Percentiles rank a stretch among this genome's conserved stretches.
Evolutionary conservation across 2,113 vertebrate genomes (phyloP).

Genomic region (Grantiella picta): DNA sequence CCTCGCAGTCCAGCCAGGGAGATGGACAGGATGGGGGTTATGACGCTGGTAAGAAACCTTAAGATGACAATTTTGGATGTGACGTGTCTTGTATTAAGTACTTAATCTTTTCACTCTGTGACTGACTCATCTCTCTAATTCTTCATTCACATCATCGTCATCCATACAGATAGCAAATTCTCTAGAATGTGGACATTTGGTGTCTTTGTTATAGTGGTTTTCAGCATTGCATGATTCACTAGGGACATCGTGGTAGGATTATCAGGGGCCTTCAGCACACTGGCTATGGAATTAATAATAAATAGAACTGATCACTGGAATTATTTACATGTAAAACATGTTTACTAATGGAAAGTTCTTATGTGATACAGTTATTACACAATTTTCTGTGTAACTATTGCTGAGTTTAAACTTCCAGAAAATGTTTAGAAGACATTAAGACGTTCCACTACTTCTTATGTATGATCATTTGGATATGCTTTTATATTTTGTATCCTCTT

Average conservation of each 20-base stretch:
- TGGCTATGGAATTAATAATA: background rate
- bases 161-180: background rate
- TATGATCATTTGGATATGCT: background rate
- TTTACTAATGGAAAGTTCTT: background rate
- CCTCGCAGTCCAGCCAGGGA: slow-evolving; percentile 91
- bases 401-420: background rate
- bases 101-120: background rate
- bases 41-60: slow-evolving; percentile 87
- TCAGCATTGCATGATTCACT: background rate
- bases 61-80: background rate
- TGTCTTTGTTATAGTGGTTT: background rate
- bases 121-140: background rate
- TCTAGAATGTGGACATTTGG: background rate
- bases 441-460: background rate
- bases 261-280: background rate
- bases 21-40: slow-evolving; percentile 97
- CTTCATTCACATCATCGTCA: background rate
- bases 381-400: background rate
- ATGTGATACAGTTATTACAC: background rate
- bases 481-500: background rate
- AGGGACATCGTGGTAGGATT: background rate
- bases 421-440: background rate
- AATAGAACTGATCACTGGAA: background rate
- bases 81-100: background rate
- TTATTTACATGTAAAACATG: background rate